Evolutionary conservation across 30 jellyfish, hydroid and myxozoan species (phyloP), one percentile per base, ranked within the genome.

Genomic region (Turritopsis rubra): DNA sequence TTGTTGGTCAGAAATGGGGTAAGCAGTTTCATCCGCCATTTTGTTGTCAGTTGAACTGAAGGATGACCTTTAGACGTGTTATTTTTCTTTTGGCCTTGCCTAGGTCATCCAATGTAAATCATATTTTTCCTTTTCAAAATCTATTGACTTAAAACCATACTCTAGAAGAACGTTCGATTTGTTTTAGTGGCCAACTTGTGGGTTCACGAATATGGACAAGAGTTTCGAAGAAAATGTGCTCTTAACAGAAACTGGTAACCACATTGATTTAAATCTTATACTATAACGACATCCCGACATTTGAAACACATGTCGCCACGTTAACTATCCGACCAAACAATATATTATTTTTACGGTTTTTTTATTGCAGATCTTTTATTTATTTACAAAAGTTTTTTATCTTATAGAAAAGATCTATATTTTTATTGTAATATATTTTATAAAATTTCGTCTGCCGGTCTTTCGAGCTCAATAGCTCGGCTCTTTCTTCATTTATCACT

Each of bases 1-100:
- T 92, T 21, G 96, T 95, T 28, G 98, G 98, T 30, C 86, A 90
- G 19, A 92, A 92, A 85, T 92, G 98, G 98, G 98, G 98, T 92
- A 68, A 73, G 89, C 21, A 18, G 86, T 53, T 27, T 0, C 79
- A 21, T 27, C 79, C 21, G 0, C 0, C 21, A 27, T 21, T 76
- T 0, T 18, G 79, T 30, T 0, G 21, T 25, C 79, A 26, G 84
- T n/a, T 18, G 31, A 27, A 9, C 24, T 18, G 27, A 29, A 16
- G 7, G 81, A 52, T 26, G 83, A 20, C 7, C 29, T 52, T 79
- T 0, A 29, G 18, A 0, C 21, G 24, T 72, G n/a, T n/a, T n/a
- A n/a, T n/a, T n/a, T n/a, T n/a, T n/a, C n/a, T n/a, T n/a, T n/a
- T n/a, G n/a, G n/a, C n/a, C n/a, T n/a, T n/a, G n/a, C n/a, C n/a